Percentiles rank a stretch among this genome's conserved stretches.
Conservation (phyloP, 2,113 vertebrate genomes). For the Typhlomys cinereus region DNA sequence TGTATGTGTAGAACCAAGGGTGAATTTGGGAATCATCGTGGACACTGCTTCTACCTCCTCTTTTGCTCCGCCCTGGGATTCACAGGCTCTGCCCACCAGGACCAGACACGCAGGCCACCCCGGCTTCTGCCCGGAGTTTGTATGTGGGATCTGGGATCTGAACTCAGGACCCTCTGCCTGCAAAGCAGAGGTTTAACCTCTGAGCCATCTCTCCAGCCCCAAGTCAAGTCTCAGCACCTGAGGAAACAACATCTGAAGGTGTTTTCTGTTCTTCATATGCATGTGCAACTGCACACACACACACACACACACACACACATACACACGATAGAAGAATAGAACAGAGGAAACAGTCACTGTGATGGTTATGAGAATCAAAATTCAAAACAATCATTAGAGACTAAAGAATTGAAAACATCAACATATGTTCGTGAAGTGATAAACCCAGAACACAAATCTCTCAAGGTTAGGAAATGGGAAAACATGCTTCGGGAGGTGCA, state of each 20-base stretch:
- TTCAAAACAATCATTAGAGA: conserved; percentile 34
- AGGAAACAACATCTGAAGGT: neutral
- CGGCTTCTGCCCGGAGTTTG: no score
- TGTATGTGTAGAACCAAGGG: no score
- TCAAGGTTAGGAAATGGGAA: neutral
- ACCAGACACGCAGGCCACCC: no score
- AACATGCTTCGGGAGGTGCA: neutral
- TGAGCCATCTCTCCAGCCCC: no score
- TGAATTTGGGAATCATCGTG: no score
- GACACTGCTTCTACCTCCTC: no score
- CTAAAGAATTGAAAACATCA: neutral
- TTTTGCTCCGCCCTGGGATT: no score
- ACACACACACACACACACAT: neutral
- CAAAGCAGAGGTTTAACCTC: no score
- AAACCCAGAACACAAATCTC: conserved; percentile 6
- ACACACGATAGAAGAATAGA: neutral
- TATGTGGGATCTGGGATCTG: no score
- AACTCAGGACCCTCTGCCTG: no score
- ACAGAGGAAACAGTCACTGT: conserved; percentile 5
- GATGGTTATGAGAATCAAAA: neutral
- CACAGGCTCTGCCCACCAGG: no score
- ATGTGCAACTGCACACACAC: no score
- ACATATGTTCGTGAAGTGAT: neutral
- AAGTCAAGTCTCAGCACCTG: neutral
- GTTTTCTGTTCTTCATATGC: neutral